Base-by-base conservation (phyloP, 2,113 vertebrate genomes). In the Oreochromis tanganicae region DNA sequence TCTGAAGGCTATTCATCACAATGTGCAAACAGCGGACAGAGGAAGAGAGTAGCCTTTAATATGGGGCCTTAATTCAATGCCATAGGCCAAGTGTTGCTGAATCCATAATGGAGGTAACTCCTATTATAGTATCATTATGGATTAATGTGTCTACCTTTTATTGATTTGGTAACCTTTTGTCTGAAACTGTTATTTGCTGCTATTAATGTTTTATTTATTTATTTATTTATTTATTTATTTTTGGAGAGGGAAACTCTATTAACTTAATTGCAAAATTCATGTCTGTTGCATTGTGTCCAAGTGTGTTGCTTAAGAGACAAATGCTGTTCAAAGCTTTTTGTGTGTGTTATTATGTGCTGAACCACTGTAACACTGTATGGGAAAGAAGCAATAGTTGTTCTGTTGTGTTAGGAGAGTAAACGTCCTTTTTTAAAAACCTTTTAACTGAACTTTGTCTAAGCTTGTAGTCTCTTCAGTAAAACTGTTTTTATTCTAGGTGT, bases 91-190 rank as follows among this genome's bases (percentile, higher is more conserved):
- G 82, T 89, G 61, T 82, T 88, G 93, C 81, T 89, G 91, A 91
- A 85, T 85, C 89, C 85, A 92, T 85, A 66, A 93, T 95, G 91
- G 85, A 95, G 92, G 94, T 94, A 95, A 95, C 87, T 85, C 73
- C 68, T 88, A 29, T 90, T 92, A 75, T 48, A 80, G 81, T 73
- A 80, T 93, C 59, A 86, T 80, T 87, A 59, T 78, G 14, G 56
- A 55, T 24, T 8, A 34, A 29, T 84, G 27, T 52, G 32, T 83
- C 43, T 81, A 54, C 41, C 87, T 79, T 84, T 89, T 9, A 55
- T 75, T 88, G 17, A 66, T 75, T 81, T 78, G 19, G 21, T 32
- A 38, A 6, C 29, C 3, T 66, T 36, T 29, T 81, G 21, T 43
- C 5, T 86, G 21, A 54, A 27, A 24, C 9, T 61, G 8, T 46